A percentile compares a stretch with the other conserved stretches of the same genome.
These are phyloP conservation scores for Poeciliopsis gracilis DNA, from an alignment of 2,797 vertebrate genomes.

Conservation along the genomic window DNA sequence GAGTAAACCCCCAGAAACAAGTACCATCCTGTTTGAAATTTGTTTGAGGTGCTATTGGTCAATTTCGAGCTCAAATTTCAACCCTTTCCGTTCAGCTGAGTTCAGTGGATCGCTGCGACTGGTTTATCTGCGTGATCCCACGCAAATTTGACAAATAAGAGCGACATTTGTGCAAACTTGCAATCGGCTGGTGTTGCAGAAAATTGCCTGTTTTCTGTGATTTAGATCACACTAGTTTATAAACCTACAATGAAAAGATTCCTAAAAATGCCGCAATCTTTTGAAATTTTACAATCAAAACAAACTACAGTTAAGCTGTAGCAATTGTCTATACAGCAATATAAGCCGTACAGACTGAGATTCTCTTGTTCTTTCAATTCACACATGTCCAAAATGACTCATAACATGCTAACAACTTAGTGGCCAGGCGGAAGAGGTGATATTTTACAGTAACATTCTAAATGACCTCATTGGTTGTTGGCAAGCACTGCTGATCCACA, in stretches of 20 bases:
- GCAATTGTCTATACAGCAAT: no score
- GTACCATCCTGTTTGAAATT: constrained; percentile 42
- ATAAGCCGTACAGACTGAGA: no score
- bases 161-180: neutral
- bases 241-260: no score
- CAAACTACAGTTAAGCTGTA: no score
- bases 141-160: neutral
- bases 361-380: neutral
- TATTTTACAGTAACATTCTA: neutral
- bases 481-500: neutral
- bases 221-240: neutral
- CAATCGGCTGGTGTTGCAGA: neutral
- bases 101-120: neutral
- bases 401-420: neutral
- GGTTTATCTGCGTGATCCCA: neutral
- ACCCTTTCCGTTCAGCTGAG: constrained; percentile 34
- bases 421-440: neutral
- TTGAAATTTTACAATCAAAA: no score
- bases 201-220: neutral
- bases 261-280: no score
- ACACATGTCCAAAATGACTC: neutral
- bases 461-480: neutral
- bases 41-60: constrained; percentile 54
- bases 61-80: constrained; percentile 6
- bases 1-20: constrained; percentile 27